Evolutionary conservation across 1,140 invertebrate species (phyloP).

Genomic region (honey bee (Apis mellifera)): DNA sequence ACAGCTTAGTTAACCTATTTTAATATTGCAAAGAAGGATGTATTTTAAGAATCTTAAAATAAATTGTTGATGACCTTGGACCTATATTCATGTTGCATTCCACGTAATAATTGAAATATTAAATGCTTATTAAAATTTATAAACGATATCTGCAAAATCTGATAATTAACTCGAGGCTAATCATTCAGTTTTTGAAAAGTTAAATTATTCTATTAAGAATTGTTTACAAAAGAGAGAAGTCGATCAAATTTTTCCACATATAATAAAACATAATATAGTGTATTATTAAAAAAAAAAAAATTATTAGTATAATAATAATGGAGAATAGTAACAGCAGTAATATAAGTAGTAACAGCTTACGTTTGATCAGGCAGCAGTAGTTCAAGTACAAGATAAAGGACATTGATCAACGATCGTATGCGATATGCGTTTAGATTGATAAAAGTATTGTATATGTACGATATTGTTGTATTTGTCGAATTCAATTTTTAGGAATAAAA

Average conservation of each 20-base stretch:
- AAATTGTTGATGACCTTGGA: not conserved
- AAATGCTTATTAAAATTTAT: not conserved
- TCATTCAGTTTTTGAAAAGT: no score
- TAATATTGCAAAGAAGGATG: slow-evolving; percentile 1
- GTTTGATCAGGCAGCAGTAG: not conserved
- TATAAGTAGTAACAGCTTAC: not conserved
- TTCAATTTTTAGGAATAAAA: not conserved
- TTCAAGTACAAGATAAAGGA: not conserved
- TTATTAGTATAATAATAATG: not conserved
- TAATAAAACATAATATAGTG: not conserved
- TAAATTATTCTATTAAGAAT: no score
- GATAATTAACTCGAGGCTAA: no score
- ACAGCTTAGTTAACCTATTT: not conserved
- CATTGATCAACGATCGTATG: not conserved
- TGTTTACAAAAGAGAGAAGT: no score
- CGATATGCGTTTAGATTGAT: not conserved
- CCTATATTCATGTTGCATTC: not conserved
- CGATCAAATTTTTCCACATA: no score
- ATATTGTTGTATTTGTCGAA: no score
- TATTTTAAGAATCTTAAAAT: slow-evolving; percentile 26
- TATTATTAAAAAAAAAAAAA: not conserved
- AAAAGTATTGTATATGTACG: not conserved
- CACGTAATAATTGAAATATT: not conserved
- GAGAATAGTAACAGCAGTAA: not conserved
- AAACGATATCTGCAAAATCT: no score